Base-by-base conservation (phyloP, 2,113 vertebrate genomes). In the Larimichthys polyactis region DNA sequence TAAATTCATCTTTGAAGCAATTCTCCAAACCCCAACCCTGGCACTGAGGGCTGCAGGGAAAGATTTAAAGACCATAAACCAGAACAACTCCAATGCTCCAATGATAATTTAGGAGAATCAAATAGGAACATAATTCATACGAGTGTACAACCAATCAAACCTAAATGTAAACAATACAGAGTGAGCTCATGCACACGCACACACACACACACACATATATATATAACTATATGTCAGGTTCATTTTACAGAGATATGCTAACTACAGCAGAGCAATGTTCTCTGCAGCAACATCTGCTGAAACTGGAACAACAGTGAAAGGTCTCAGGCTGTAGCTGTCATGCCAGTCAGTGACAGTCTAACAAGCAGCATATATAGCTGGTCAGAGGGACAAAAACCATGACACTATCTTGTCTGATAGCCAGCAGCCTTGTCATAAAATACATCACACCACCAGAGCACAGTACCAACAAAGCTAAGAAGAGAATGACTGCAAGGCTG, bases 1-100 rank as follows among this genome's bases (percentile, higher is more conserved):
- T 43, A 73, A 81, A 69, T 67, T 43, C 4, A 75, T 80, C 49
- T 88, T 67, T 58, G 40, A 84, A 65, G 71, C 54, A 64, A 57
- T 55, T 84, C 43, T 65, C 32, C 17, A 71, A 82, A 80, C 46
- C 27, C 63, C n/a, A n/a, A n/a, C n/a, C 51, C 55, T 67, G 52
- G 43, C 16, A 78, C 44, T 32, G 22, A 66, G 27, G 64, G 70
- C 67, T 58, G 46, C 57, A 32, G 44, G 64, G 46, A 27, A 73
- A 60, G 60, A 74, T 75, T 74, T 69, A 76, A 82, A 27, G 48
- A 32, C 59, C 60, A 68, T 57, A 63, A 82, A 67, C 19, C 58
- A 78, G 32, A 65, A 72, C 58, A 11, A 59, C 24, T 19, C 17
- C 16, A 58, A 10, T 40, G 36, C 7, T 36, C 36, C 44, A 46